Conservation (phyloP, 2,888 invertebrate genomes). For the Cephus rjabovi region DNA sequence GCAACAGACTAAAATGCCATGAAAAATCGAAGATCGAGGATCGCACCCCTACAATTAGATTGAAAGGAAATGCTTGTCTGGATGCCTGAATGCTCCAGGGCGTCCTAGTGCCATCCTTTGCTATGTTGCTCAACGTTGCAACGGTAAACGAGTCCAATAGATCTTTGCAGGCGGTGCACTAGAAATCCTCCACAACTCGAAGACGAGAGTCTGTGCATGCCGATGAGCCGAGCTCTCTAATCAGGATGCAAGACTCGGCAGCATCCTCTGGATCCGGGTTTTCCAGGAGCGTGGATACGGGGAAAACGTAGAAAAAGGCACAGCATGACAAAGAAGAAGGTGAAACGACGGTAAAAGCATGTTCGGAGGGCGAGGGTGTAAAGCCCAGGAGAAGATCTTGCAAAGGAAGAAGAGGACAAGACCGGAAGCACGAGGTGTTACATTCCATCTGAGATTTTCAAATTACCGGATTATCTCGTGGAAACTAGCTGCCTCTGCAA, state of each 20-base stretch:
- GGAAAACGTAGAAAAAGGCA: background rate
- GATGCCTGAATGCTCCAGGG: background rate
- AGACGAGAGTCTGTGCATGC: background rate
- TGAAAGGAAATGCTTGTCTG: background rate
- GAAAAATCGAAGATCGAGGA: background rate
- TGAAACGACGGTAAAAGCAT: background rate
- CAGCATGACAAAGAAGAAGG: background rate
- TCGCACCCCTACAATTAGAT: background rate
- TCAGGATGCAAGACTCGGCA: background rate
- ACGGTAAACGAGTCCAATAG: background rate
- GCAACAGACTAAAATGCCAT: background rate
- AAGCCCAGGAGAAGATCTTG: slow-evolving; percentile 14
- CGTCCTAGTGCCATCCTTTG: background rate
- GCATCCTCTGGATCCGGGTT: background rate
- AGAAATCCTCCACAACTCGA: background rate
- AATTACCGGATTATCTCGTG: slow-evolving; percentile 53
- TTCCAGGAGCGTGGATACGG: background rate
- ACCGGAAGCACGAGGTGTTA: slow-evolving; percentile 33
- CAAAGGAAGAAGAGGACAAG: slow-evolving; percentile 13
- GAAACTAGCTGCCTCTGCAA: slow-evolving; percentile 50
- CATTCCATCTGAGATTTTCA: slow-evolving; percentile 52
- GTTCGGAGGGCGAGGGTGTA: background rate
- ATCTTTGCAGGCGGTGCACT: background rate
- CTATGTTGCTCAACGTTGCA: background rate
- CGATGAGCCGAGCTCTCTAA: background rate